Evolutionary conservation across 2,113 vertebrate species (phyloP), one percentile per base, ranked within the genome.

Genomic region (Malurus elegans): DNA sequence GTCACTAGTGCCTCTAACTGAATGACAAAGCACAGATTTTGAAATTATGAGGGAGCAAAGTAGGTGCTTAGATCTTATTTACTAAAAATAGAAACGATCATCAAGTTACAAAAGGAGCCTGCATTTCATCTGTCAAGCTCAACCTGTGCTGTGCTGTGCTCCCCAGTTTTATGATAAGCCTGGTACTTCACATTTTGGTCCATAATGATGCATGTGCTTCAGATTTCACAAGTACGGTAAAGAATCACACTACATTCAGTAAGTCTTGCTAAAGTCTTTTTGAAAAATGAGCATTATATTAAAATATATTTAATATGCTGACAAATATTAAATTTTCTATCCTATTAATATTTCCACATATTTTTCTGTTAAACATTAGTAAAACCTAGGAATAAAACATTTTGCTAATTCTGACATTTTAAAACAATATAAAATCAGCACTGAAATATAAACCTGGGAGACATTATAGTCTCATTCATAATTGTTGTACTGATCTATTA

Each of bases 11-110:
- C 12, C 15, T 73, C 64, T 92, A 61, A 79, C n/a, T 42, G 82
- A 96, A 91, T 40, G 34, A 85, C 40, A 96, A 94, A 95, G 65
- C 53, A 76, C 60, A 92, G 91, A 86, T 95, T 73, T 79, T 91
- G 80, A 96, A 97, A 96, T 96, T 92, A 90, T 69, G 74, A 95
- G 79, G 18, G n/a, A 86, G 21, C 19, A 93, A 93, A 94, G 60
- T 32, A 97, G 61, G 21, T 95, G 34, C n/a, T 96, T 93, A 92
- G 85, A 92, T 88, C 21, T 50, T 85, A 51, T 87, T 94, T 94
- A 70, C 74, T 94, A 90, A 96, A 96, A 90, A 72, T 90, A 91
- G 88, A 66, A 93, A 78, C 29, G 86, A 65, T 47, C 53, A 76
- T 58, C 58, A 90, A 53, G 45, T 86, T 94, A 56, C 60, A 92